These are phyloP conservation scores for Drosophila mercatorum DNA, from an alignment of 2,888 invertebrate species.

Conservation along the genomic window DNA sequence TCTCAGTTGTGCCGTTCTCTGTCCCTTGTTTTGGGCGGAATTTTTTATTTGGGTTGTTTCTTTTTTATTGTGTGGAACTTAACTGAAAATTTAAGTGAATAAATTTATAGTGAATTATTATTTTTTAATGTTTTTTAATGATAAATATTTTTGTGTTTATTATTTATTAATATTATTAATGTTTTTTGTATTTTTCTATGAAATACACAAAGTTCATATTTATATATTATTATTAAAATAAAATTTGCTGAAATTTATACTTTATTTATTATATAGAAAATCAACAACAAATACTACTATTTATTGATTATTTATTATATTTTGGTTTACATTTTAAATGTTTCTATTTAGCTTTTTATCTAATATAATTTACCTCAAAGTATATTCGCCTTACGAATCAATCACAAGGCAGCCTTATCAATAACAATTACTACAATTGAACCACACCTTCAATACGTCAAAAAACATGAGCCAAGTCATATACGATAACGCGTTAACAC, in stretches of 20 bases:
- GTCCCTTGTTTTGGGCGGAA: background rate
- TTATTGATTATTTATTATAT: too few species aligned
- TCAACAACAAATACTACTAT: background rate
- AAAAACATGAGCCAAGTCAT: background rate
- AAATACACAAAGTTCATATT: too few species aligned
- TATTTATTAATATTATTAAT: too few species aligned
- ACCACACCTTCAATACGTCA: background rate
- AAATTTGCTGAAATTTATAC: too few species aligned
- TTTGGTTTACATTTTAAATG: background rate
- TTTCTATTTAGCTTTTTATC: background rate
- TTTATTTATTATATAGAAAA: too few species aligned
- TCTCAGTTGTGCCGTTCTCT: background rate
- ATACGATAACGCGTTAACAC: background rate
- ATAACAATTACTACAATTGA: background rate
- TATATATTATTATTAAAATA: too few species aligned
- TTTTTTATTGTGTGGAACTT: background rate
- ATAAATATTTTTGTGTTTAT: background rate
- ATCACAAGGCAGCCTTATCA: background rate
- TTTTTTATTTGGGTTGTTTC: slow-evolving; percentile 14
- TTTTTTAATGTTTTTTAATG: background rate
- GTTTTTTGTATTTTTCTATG: too few species aligned
- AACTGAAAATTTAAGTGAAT: background rate
- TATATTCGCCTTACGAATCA: background rate
- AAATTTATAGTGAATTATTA: background rate
- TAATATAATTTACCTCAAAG: background rate